Base-by-base conservation (phyloP, 2,888 invertebrate species). In the Galerucella pusilla region DNA sequence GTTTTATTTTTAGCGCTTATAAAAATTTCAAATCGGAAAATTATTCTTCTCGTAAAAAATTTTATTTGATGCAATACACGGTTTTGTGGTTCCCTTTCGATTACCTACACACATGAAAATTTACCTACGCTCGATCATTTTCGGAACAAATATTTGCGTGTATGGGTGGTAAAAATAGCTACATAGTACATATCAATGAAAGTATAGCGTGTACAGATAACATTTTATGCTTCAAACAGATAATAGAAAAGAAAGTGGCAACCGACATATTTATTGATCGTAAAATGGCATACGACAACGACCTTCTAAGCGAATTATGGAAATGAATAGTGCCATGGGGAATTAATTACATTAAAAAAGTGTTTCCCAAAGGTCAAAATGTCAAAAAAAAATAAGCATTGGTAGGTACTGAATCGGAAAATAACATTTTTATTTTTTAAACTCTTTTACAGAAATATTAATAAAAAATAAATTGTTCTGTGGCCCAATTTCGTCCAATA, bases 211-310 rank as follows among this genome's bases (percentile, higher is more conserved):
- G 54, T n/a, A 54, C 1, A n/a, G 54, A n/a, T n/a, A 54, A n/a
- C 14, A 54, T 54, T 54, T 54, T 54, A 54, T 54, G 54, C 7
- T n/a, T 54, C n/a, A 54, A n/a, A 54, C 7, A 16, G 54, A n/a
- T 54, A 54, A 54, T 54, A 54, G 54, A 54, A 54, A 54, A 2
- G n/a, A 54, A n/a, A 54, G 54, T 54, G 54, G n/a, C 54, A n/a
- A 54, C 5, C 7, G 7, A 54, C 54, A n/a, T 7, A 54, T 54
- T 54, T 54, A 54, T 54, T 14, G 14, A 54, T n/a, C 54, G 54
- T n/a, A 3, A 54, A 54, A 54, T 16, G 54, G 7, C 54, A n/a
- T 54, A 49, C 49, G 14, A 49, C 14, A 49, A 49, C 49, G 49
- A 12, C 49, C 14, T 12, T 49, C 12, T 6, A 12, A 12, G 14